Evolutionary conservation across 2,113 vertebrate species (phyloP), one percentile per base, ranked within the genome.

Genomic region (Sinocyclocheilus grahami): DNA sequence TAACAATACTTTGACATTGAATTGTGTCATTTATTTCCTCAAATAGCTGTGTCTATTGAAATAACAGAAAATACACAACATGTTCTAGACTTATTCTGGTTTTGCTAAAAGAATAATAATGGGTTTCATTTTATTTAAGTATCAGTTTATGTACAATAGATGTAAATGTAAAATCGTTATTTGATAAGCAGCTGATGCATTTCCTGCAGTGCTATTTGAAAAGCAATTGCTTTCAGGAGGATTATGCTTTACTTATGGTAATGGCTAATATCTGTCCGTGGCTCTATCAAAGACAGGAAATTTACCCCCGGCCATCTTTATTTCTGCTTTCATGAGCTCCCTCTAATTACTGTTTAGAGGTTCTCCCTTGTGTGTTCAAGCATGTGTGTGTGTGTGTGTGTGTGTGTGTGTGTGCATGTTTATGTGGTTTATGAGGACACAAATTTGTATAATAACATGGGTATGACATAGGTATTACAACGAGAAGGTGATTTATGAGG

Each of bases 131-230:
- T 55, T 78, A 78, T 78, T 62, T 39, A 46, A 33, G 30, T 63
- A 27, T 62, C 14, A 18, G n/a, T 33, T 84, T 39, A 24, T 67
- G 33, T 51, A 55, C 33, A 8, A 27, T 6, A 9, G 16, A 78
- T 78, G 27, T 33, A 78, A 78, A 83, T 89, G 22, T 67, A 37
- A 60, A 55, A 55, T 18, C 20, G 27, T 12, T 69, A 79, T 86
- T 42, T 78, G 76, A 89, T 89, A 81, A 84, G 83, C 11, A 30
- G 18, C 84, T 63, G 69, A 84, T 88, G 65, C 11, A 63, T 80
- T 80, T 63, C 42, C 76, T 71, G 33, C 82, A 51, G 14, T 63
- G 20, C 7, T 53, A 83, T 58, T n/a, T 82, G 42, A 53, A 79
- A 85, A 76, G 53, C 60, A 75, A 85, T 84, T 72, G 30, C 81